Base-by-base conservation (phyloP, 2,888 invertebrate genomes). In the Spisula solida region DNA sequence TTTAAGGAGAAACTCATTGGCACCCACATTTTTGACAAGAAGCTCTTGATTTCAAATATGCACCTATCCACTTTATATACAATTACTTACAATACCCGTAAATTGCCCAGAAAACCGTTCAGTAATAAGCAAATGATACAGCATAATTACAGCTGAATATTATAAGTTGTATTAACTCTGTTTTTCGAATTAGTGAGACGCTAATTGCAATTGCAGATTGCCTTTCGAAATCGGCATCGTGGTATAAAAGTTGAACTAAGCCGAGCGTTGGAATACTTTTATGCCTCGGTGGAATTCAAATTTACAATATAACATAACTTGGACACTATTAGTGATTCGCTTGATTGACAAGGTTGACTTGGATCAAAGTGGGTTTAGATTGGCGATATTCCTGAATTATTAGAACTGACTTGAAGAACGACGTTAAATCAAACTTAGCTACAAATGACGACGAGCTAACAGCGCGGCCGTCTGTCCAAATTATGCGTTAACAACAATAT, bases 391-490 rank as follows among this genome's bases (percentile, higher is more conserved):
- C 41, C 82, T 56, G 48, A 55, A 55, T 41, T 85, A 90, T 90
- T 87, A 85, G 87, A 88, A 70, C 79, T 85, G 87, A 87, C 90
- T 60, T 79, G 56, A 85, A 86, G 81, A 82, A 87, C 60, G 80
- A 81, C 60, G 85, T 79, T 82, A 87, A 75, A 84, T 87, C 88
- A 86, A 87, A 89, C 89, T 89, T 85, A 89, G 87, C 87, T 86
- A 85, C 70, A 87, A 86, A 91, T 88, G 83, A 88, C 89, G 91
- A 91, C 89, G 87, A 87, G 86, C 88, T 91, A 87, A 88, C 88
- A 82, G 86, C 70, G 56, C 47, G 79, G 85, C 91, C 91, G 86
- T 91, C 91, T 91, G 91, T 91, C 91, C 91, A 88, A 87, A 91
- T 91, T 91, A 91, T 82, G 91, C 86, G 86, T 90, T 91, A 91